Evolutionary conservation across 2,797 vertebrate species (phyloP).

Genomic region (Rhinatrema bivittatum): DNA sequence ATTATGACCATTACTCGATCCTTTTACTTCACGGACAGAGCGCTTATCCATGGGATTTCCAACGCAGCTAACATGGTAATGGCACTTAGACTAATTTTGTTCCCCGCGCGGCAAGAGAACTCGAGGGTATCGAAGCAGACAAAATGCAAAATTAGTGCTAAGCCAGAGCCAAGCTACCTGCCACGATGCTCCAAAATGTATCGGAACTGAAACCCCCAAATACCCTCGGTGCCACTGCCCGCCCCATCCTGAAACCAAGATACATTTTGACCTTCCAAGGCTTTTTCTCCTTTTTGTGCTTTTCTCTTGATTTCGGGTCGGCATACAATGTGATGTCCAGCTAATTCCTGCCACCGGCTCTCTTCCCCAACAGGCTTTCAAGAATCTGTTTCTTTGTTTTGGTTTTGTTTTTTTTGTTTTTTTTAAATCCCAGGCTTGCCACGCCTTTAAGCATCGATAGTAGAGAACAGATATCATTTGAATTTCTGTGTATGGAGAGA

Average conservation of each 20-base stretch:
- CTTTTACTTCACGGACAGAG: constrained; percentile 33
- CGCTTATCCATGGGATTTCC: constrained; percentile 78
- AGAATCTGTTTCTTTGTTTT: constrained; percentile 52
- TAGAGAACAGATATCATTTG: constrained; percentile 87
- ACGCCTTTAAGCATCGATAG: constrained; percentile 85
- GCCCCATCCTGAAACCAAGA: constrained; percentile 67
- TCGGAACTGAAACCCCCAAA: constrained; percentile 35
- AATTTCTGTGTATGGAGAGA: constrained; percentile 87
- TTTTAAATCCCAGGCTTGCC: constrained; percentile 85
- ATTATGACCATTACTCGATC: constrained; percentile 21
- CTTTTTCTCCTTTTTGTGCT: no score
- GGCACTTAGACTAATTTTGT: constrained; percentile 81
- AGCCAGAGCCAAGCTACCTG: constrained; percentile 71
- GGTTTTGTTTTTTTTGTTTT: no score
- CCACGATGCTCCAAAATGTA: constrained; percentile 97
- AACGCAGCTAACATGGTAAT: constrained; percentile 70
- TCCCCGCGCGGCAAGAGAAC: constrained; percentile 63
- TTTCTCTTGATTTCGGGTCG: constrained; percentile 46
- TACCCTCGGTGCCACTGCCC: constrained; percentile 22
- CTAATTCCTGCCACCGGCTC: constrained; percentile 62
- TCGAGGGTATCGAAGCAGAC: constrained; percentile 35
- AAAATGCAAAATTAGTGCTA: constrained; percentile 82
- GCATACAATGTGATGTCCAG: constrained; percentile 72
- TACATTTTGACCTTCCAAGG: constrained; percentile 85
- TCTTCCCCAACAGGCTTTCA: constrained; percentile 47